Percentiles rank a stretch among this genome's conserved stretches.
Conservation (phyloP, 2,113 vertebrate species). For the Crotalus viridis region DNA sequence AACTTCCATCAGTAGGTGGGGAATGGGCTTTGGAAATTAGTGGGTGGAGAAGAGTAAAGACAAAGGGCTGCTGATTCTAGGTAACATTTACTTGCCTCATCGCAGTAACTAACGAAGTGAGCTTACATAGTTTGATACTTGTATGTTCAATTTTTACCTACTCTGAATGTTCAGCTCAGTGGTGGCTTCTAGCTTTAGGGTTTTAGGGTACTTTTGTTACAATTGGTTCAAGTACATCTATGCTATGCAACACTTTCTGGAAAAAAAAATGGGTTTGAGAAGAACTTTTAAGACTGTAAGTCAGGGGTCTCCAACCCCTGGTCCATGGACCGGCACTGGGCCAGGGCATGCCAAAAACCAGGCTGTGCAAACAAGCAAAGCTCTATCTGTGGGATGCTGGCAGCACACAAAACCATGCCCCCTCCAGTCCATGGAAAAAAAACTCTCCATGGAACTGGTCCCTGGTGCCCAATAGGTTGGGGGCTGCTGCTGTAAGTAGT, state of each 20-base stretch:
- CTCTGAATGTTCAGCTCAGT: not conserved
- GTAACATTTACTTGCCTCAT: not conserved
- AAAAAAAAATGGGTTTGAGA: not conserved
- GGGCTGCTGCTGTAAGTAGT: not conserved
- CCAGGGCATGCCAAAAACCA: rapidly evolving
- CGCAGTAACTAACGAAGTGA: not conserved
- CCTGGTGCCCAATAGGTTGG: not conserved
- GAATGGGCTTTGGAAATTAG: not conserved
- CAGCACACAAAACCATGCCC: not conserved
- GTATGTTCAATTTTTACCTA: not conserved
- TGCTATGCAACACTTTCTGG: not conserved
- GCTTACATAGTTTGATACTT: not conserved
- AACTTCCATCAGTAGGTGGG: not conserved
- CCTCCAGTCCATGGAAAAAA: not conserved
- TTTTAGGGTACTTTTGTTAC: not conserved
- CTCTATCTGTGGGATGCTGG: not conserved
- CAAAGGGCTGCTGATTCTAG: not conserved
- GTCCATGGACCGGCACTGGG: not conserved
- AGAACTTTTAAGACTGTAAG: not conserved
- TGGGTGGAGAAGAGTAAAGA: not conserved
- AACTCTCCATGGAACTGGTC: not conserved
- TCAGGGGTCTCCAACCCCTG: not conserved
- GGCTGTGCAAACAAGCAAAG: not conserved
- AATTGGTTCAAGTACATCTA: not conserved
- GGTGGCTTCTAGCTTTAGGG: not conserved